Evolutionary conservation across 2,888 invertebrate genomes (phyloP), one percentile per base, ranked within the genome.

Genomic region (Phaonia tiefii): DNA sequence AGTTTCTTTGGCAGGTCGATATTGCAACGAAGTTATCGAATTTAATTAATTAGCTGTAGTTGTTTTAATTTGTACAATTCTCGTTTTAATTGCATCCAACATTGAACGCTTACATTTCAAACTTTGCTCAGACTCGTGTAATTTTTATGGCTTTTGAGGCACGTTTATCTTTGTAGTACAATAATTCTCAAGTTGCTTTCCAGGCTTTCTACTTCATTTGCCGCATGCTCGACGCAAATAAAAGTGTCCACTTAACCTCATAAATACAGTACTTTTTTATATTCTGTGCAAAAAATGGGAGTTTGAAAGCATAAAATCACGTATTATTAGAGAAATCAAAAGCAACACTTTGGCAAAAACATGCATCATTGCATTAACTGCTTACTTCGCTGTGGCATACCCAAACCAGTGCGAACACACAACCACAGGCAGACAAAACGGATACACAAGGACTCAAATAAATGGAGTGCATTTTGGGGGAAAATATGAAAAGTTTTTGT

Each of bases 361-460:
- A 58, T 58, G 56, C 56, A 58, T 58, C 56, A 58, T 17, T 58
- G 37, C 58, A 58, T 58, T 37, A 58, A 54, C 54, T 15, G 13
- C 54, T 54, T 25, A 54, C 54, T 54, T 54, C 20, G 10, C 58
- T 58, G 37, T 58, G 37, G 17, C 7, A 37, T 5, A 58, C n/a
- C n/a, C 31, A 31, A 31, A 31, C 13, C 5, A 10, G 26, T 56
- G 4, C 25, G 4, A 56, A 54, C n/a, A 2, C 25, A 54, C 22
- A 54, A 5, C 11, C 54, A 54, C 25, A 54, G 8, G 25, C 25
- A 56, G 15, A n/a, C 20, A 49, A 49, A 49, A 31, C 3, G 31
- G 15, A 26, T 10, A 17, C 37, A 25, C 31, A n/a, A 58, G 37
- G 8, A 58, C 31, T 58, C 58, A 37, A 58, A 58, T 17, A 58